These are phyloP conservation scores for Hypocryptadius cinnamomeus DNA, from an alignment of 2,113 vertebrate species.

Conservation along the genomic window DNA sequence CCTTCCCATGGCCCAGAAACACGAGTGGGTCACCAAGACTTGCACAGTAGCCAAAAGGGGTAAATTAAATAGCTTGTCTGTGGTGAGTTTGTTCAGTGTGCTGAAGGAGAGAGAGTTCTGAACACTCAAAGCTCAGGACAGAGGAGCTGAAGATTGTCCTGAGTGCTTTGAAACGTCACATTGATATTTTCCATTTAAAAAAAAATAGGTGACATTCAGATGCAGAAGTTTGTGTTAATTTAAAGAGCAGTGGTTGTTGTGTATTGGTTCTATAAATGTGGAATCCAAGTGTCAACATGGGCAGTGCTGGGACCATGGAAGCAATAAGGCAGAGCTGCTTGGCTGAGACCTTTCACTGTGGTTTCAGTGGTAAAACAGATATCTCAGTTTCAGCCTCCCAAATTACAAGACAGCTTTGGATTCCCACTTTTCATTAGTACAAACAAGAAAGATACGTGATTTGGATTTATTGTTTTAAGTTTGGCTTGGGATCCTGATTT, in stretches of 20 bases:
- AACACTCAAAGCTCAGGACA: not conserved
- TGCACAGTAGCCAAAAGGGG: not conserved
- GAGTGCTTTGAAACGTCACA: not conserved
- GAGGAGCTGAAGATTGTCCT: not conserved
- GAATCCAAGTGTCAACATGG: not conserved
- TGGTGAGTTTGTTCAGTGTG: not conserved
- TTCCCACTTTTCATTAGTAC: not conserved
- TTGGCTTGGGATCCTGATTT: constrained; percentile 20
- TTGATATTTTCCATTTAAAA: not conserved
- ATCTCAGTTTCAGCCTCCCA: not conserved
- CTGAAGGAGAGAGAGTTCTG: not conserved
- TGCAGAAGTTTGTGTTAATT: not conserved
- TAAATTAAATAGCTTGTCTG: not conserved
- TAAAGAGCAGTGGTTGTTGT: not conserved
- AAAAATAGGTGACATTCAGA: not conserved
- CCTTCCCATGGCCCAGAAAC: not conserved
- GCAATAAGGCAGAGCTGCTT: not conserved
- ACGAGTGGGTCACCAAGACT: not conserved
- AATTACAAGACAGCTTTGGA: not conserved
- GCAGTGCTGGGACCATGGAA: not conserved
- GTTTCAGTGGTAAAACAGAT: not conserved
- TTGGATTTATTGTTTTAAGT: constrained; percentile 4
- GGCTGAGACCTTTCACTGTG: not conserved
- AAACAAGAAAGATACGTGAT: not conserved
- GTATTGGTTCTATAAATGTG: not conserved